Evolutionary conservation across 2,888 invertebrate genomes (phyloP).

Genomic region (Phengaris arion): DNA sequence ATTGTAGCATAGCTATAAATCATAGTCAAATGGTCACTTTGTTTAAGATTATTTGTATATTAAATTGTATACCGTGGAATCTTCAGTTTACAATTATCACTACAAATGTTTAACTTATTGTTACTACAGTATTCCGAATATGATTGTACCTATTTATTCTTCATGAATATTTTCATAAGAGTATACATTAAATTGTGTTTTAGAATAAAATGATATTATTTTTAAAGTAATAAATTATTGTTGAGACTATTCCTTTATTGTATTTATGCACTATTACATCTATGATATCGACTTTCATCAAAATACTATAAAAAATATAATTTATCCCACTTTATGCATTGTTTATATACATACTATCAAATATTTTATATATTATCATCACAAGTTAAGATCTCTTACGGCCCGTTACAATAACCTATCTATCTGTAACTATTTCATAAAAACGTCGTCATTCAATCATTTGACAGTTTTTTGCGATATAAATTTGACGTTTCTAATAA

Average conservation of each 20-base stretch:
- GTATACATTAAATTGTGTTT: not conserved
- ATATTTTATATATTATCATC: too few species aligned
- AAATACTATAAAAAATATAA: too few species aligned
- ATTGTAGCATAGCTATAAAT: not conserved
- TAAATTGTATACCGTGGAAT: not conserved
- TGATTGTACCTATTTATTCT: not conserved
- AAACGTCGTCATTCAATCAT: too few species aligned
- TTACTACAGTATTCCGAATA: not conserved
- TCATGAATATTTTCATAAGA: not conserved
- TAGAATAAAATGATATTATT: constrained; percentile 4
- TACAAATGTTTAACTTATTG: not conserved
- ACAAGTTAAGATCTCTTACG: too few species aligned
- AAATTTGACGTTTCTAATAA: too few species aligned
- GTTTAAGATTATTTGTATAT: not conserved
- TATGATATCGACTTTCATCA: too few species aligned
- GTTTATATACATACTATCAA: too few species aligned
- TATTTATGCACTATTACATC: too few species aligned
- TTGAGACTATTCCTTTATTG: not conserved
- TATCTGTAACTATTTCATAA: too few species aligned
- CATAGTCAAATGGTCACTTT: not conserved
- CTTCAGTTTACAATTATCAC: not conserved
- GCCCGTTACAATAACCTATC: too few species aligned
- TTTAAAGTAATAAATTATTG: constrained; percentile 3
- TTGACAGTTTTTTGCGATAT: too few species aligned
- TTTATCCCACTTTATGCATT: too few species aligned